Percentiles rank a stretch among this genome's conserved stretches.
Evolutionary conservation across 2,113 vertebrate genomes (phyloP).

Genomic region (Chaetops frenatus): DNA sequence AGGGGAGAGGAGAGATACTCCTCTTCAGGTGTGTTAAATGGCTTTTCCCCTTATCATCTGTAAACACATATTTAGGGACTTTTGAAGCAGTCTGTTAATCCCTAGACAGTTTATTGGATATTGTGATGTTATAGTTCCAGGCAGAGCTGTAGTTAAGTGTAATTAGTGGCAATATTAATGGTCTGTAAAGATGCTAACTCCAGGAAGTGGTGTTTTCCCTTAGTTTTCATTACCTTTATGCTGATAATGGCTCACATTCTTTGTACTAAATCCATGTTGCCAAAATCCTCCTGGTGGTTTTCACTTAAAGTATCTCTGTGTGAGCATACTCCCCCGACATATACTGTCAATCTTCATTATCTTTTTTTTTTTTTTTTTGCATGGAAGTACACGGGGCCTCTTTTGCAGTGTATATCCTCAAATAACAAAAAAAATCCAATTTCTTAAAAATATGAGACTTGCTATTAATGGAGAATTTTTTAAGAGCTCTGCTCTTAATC

Average conservation of each 20-base stretch:
- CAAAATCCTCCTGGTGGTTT: conserved; percentile 4
- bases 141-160: neutral
- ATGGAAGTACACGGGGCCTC: neutral
- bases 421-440: neutral
- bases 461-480: neutral
- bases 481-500: neutral
- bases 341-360: neutral
- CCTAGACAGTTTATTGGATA: neutral
- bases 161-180: conserved; percentile 20
- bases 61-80: neutral
- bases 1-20: neutral
- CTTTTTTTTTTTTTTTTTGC: neutral
- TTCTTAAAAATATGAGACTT: neutral
- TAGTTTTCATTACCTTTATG: neutral
- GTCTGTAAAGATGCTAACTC: neutral
- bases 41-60: neutral
- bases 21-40: neutral
- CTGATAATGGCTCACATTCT: conserved; percentile 2
- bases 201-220: neutral
- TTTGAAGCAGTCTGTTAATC: neutral
- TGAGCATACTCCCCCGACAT: neutral
- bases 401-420: neutral
- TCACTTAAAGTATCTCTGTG: neutral
- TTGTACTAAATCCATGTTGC: neutral
- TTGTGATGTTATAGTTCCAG: neutral